Conservation (phyloP, 2,113 vertebrate species). For the Proteles cristata region DNA sequence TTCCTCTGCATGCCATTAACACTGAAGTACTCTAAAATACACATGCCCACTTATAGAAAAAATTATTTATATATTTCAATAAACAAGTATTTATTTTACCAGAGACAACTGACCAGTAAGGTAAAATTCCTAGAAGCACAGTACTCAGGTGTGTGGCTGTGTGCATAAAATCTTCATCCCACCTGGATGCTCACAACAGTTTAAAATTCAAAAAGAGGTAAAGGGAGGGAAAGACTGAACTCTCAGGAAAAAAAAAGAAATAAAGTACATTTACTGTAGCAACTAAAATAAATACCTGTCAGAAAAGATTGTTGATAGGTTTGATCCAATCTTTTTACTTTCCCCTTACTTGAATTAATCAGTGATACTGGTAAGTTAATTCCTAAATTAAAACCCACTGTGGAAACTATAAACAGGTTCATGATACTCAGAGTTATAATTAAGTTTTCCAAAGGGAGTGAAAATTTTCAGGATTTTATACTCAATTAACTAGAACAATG, state of each 20-base stretch:
- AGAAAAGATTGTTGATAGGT: neutral
- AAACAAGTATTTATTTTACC: neutral
- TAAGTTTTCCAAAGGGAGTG: slow-evolving; percentile 18
- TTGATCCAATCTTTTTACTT: neutral
- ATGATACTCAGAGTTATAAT: neutral
- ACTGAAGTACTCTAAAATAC: neutral
- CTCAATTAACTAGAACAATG: slow-evolving; percentile 11
- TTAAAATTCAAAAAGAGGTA: slow-evolving; percentile 5
- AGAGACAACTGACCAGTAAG: neutral
- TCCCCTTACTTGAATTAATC: slow-evolving; percentile 30
- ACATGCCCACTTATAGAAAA: neutral
- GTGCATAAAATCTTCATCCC: neutral
- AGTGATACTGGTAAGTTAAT: neutral
- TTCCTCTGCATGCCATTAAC: neutral
- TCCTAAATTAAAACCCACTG: slow-evolving; percentile 20
- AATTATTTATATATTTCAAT: neutral
- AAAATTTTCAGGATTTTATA: neutral
- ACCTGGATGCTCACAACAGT: neutral
- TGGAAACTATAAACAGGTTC: neutral
- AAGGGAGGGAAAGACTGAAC: neutral
- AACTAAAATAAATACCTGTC: slow-evolving; percentile 57
- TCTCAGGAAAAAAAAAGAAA: neutral
- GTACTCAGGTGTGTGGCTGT: neutral
- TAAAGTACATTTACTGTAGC: neutral
- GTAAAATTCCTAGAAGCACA: neutral